Percentiles rank a stretch among this genome's conserved stretches.
These are phyloP conservation scores for Chirona hameri DNA, from an alignment of 2,888 invertebrate genomes.

Conservation along the genomic window DNA sequence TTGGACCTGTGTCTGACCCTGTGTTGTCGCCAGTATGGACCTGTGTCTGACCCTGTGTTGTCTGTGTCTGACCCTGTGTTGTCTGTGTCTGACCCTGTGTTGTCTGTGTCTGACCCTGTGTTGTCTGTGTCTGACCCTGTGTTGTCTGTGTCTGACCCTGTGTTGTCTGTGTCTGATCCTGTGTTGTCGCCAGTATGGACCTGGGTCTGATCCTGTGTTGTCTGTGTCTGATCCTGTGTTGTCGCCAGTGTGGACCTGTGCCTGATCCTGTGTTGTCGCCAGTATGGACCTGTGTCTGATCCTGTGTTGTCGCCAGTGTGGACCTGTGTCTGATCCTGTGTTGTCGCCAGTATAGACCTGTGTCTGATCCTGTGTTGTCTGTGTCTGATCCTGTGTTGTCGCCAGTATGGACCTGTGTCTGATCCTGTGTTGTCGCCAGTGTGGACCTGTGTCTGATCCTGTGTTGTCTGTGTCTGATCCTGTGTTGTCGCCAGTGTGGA, in stretches of 20 bases:
- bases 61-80: no score
- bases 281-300: no score
- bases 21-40: slow-evolving; percentile 55
- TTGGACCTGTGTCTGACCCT: slow-evolving; percentile 23
- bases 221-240: slow-evolving; percentile 30
- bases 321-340: slow-evolving; percentile 26
- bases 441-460: slow-evolving; percentile 58
- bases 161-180: no score
- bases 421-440: slow-evolving; percentile 45
- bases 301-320: background rate
- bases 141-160: no score
- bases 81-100: no score
- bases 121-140: no score
- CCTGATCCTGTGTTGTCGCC: no score
- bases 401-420: background rate
- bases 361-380: slow-evolving; percentile 42
- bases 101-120: slow-evolving; percentile 23
- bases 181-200: background rate
- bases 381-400: no score
- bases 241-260: slow-evolving; percentile 61
- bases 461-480: no score
- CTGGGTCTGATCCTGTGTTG: no score
- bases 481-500: background rate
- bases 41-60: no score
- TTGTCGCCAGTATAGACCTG: slow-evolving; percentile 60